A percentile compares a stretch with the other conserved stretches of the same genome.
Conservation (phyloP, 1,140 invertebrate genomes). For the Helicoverpa armigera region DNA sequence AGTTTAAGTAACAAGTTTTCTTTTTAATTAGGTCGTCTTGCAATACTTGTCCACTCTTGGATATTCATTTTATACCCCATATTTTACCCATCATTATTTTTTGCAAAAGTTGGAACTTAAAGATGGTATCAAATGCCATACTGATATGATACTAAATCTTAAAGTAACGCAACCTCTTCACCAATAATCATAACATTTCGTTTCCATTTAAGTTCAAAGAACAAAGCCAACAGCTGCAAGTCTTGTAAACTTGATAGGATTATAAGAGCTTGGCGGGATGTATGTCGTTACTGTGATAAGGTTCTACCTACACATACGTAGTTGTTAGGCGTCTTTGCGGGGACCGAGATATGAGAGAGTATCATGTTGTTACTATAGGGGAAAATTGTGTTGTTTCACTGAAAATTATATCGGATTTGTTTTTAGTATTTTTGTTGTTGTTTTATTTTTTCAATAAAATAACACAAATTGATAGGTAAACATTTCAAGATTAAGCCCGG, state of each 20-base stretch:
- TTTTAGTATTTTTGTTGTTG: background rate
- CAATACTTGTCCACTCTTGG: no score
- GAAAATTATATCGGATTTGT: background rate
- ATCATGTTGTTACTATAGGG: background rate
- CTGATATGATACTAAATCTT: no score
- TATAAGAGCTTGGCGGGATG: conserved; percentile 20
- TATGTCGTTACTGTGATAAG: conserved; percentile 45
- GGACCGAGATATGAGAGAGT: conserved; percentile 5
- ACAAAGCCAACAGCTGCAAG: conserved; percentile 5
- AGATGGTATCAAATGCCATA: no score
- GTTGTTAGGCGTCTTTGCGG: conserved; percentile 29
- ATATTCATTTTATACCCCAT: no score
- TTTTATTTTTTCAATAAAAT: no score
- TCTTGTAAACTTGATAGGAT: conserved; percentile 40
- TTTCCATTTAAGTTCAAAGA: conserved; percentile 5
- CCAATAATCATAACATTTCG: background rate
- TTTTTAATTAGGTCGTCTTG: no score
- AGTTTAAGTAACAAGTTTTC: no score
- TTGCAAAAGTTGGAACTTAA: no score
- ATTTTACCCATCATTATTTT: no score
- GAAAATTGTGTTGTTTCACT: background rate
- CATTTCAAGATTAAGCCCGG: no score
- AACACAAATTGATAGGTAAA: no score
- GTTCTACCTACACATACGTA: conserved; percentile 21
- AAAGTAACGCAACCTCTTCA: no score